Evolutionary conservation across 2,888 invertebrate genomes (phyloP).

Genomic region (Unio pictorum): DNA sequence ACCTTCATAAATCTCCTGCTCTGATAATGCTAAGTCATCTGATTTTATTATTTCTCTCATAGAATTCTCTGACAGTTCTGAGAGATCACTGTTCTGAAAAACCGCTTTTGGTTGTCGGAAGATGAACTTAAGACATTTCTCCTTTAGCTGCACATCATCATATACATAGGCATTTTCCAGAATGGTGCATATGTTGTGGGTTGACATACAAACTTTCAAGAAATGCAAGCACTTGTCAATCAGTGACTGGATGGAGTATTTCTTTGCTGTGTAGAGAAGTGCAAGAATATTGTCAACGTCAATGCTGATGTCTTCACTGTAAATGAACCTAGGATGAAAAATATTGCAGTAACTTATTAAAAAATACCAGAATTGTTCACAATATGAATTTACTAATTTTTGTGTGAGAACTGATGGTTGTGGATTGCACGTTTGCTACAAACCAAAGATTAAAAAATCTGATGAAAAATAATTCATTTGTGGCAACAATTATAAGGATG

Average conservation of each 20-base stretch:
- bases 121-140: conserved; percentile 30
- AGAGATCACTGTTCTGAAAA: conserved; percentile 26
- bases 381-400: no score
- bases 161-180: conserved; percentile 36
- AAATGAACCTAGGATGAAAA: conserved; percentile 25
- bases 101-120: conserved; percentile 28
- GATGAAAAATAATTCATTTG: no score
- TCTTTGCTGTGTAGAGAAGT: conserved; percentile 33
- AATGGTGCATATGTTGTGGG: conserved; percentile 33
- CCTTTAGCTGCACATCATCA: conserved; percentile 27
- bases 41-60: conserved; percentile 30
- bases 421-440: no score
- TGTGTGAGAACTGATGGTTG: no score
- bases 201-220: conserved; percentile 33
- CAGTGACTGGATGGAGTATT: conserved; percentile 34
- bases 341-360: no score
- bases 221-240: conserved; percentile 34
- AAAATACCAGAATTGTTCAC: no score
- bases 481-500: no score
- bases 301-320: conserved; percentile 22
- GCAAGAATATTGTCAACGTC: conserved; percentile 22
- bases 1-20: conserved; percentile 38
- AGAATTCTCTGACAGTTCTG: conserved; percentile 32
- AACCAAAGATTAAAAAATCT: no score
- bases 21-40: conserved; percentile 29